phyloP scores from a whole-genome alignment of 2,888 invertebrate genomes.

The Pyrochroa serraticornis region DNA sequence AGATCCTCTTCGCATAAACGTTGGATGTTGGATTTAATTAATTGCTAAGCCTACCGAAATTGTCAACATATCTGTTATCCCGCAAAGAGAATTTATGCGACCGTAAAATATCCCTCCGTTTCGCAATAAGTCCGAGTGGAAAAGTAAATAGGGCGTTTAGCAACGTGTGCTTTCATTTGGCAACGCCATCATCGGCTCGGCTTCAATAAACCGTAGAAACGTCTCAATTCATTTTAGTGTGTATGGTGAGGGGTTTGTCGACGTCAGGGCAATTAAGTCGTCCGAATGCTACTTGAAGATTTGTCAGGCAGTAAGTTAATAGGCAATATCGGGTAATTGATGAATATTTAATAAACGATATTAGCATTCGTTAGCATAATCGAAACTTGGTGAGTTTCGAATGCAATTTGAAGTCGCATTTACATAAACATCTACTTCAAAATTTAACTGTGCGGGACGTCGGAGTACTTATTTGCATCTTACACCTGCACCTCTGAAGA shows the following conservation, averaged over 20 bases:
- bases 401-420: slow-evolving; percentile 41
- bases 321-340: slow-evolving; percentile 26
- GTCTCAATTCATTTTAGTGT: background rate
- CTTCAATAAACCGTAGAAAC: background rate
- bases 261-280: too few species aligned
- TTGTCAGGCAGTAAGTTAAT: slow-evolving; percentile 3
- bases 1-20: slow-evolving; percentile 30
- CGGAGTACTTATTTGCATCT: slow-evolving; percentile 14
- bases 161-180: background rate
- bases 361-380: slow-evolving; percentile 39
- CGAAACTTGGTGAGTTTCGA: slow-evolving; percentile 34
- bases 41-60: slow-evolving; percentile 33
- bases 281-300: background rate
- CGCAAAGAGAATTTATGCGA: slow-evolving; percentile 17
- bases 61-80: slow-evolving; percentile 32
- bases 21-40: slow-evolving; percentile 32
- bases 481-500: slow-evolving; percentile 7
- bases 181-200: too few species aligned
- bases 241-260: too few species aligned
- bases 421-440: slow-evolving; percentile 43
- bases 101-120: slow-evolving; percentile 11
- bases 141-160: slow-evolving; percentile 5
- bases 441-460: slow-evolving; percentile 15
- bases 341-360: slow-evolving; percentile 28
- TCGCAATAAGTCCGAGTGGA: slow-evolving; percentile 3